These are phyloP conservation scores for Phocoena sinus DNA, from an alignment of 2,113 vertebrate genomes.

Conservation along the genomic window DNA sequence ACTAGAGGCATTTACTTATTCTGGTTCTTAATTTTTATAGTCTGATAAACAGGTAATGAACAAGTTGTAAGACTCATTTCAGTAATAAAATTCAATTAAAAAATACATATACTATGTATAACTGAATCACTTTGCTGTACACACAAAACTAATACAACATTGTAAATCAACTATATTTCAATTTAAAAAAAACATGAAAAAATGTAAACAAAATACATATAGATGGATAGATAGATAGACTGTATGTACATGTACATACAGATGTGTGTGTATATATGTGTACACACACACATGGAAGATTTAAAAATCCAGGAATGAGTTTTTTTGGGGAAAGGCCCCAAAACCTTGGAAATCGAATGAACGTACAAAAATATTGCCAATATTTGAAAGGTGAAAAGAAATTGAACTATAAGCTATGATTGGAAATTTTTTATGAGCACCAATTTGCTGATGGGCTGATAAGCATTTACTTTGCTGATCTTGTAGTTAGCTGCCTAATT, in stretches of 20 bases:
- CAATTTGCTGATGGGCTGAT: conserved; percentile 35
- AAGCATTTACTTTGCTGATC: conserved; percentile 35
- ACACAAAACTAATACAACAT: not conserved
- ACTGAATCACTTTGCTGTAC: not conserved
- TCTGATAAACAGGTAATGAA: not conserved
- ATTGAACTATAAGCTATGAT: not conserved
- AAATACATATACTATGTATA: not conserved
- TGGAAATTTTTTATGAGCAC: not conserved
- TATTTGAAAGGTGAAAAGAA: conserved; percentile 5
- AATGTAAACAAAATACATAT: not conserved
- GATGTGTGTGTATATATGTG: not conserved
- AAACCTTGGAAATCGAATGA: not conserved
- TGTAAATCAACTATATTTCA: not conserved
- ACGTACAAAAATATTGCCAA: not conserved
- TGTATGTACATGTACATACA: not conserved
- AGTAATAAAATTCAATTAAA: not conserved
- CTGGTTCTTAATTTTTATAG: not conserved
- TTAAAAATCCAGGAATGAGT: not conserved
- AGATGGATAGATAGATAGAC: too few relatives aligned
- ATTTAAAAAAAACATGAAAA: not conserved
- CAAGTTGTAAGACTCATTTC: not conserved
- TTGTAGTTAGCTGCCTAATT: conserved; percentile 19
- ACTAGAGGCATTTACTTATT: not conserved
- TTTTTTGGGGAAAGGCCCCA: not conserved
- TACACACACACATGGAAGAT: not conserved